phyloP scores from a whole-genome alignment of 2,797 vertebrate species.

The Gobionotothen gibberifrons region DNA sequence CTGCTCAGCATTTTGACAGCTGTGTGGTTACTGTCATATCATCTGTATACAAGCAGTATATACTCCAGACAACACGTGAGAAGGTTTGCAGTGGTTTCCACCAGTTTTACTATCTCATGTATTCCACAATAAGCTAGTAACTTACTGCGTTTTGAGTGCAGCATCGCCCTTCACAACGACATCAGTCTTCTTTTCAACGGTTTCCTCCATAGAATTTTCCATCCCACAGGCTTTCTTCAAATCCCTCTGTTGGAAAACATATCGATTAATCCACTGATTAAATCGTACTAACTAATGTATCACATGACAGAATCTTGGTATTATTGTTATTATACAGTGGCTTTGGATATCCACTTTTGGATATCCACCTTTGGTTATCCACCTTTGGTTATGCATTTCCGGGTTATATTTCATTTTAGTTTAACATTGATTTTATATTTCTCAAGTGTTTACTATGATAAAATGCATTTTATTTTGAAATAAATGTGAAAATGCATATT shows the following conservation, averaged over 20 bases:
- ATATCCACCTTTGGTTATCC: no score
- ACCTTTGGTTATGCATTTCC: no score
- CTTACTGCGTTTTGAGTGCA: conserved; percentile 82
- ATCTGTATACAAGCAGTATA: background rate
- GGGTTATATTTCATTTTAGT: no score
- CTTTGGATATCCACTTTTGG: no score
- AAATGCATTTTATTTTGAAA: no score
- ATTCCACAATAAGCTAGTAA: background rate
- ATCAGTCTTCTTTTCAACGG: conserved; percentile 3
- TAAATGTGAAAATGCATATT: no score
- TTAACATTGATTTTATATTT: no score
- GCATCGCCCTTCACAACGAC: conserved; percentile 75
- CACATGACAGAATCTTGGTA: background rate
- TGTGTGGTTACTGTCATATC: background rate
- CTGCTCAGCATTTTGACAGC: background rate
- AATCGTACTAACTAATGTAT: no score
- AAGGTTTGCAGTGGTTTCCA: background rate
- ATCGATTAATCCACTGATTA: background rate
- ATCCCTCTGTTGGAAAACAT: conserved; percentile 34
- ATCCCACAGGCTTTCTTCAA: conserved; percentile 46
- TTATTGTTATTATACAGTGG: no score
- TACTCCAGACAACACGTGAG: background rate
- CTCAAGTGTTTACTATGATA: no score
- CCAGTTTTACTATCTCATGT: background rate
- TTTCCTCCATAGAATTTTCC: conserved; percentile 54